Conservation (phyloP, 2,113 vertebrate genomes). For the Elephas maximus region DNA sequence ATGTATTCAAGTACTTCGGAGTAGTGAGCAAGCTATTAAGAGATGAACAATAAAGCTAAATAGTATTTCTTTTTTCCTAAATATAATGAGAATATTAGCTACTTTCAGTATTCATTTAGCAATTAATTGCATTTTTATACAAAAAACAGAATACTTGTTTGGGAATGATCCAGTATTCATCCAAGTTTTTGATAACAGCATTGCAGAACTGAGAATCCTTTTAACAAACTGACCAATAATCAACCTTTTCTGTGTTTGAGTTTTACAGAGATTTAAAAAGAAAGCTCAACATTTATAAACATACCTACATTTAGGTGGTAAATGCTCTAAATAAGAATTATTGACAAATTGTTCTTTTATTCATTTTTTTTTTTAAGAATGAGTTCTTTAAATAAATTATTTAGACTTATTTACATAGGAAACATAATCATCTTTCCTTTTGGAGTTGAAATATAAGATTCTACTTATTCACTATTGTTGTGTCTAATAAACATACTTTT, state of each 20-base stretch:
- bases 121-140: not conserved
- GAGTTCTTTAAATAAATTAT: not conserved
- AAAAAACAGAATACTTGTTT: constrained; percentile 43
- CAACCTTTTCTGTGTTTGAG: not conserved
- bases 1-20: constrained; percentile 13
- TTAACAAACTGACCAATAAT: not conserved
- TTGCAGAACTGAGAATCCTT: not conserved
- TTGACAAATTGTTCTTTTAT: not conserved
- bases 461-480: not conserved
- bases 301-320: not conserved
- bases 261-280: not conserved
- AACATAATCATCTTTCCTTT: not conserved
- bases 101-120: constrained; percentile 5
- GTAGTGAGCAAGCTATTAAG: not conserved
- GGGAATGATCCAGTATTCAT: not conserved
- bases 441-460: not conserved
- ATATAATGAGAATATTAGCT: not conserved
- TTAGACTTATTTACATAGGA: not conserved
- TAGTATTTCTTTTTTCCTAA: constrained; percentile 45
- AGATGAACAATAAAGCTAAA: constrained; percentile 37
- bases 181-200: not conserved
- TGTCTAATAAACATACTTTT: not conserved
- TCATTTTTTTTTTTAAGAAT: not conserved
- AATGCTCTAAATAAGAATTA: not conserved
- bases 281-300: not conserved